Base-by-base conservation (phyloP, 2,113 vertebrate genomes). In the Chionomys nivalis region DNA sequence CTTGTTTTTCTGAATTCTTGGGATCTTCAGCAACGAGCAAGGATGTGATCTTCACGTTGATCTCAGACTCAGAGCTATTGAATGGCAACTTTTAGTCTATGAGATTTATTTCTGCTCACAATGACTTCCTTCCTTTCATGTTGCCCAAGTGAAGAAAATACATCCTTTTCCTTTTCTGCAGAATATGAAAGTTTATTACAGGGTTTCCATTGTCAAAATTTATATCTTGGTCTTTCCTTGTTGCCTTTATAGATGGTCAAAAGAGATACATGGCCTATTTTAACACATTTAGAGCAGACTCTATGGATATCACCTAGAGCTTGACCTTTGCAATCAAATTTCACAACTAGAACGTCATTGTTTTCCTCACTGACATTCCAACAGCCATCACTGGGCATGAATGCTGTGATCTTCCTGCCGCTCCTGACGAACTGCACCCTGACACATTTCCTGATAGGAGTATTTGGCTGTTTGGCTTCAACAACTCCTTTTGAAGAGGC, bases 401-500 rank as follows among this genome's bases (percentile, higher is more conserved):
- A 72, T 21, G 17, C 68, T 72, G 3, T n/a, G 36, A 9, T 72
- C 36, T n/a, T 72, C 16, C n/a, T 21, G 17, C 68, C 3, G 1
- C 8, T 19, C 68, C 17, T 72, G 33, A 72, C 3, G 7, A n/a
- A 36, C 16, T n/a, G 7, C 3, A 19, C 36, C 19, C 7, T 72
- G 36, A 39, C 36, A 72, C 36, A 39, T 21, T 72, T 72, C 19
- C 36, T 72, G 36, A 72, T 23, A 21, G 17, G 7, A 72, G 7
- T 9, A 72, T 72, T 39, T 39, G 36, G 8, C 36, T 72, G 36
- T 72, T 21, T 39, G 70, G 36, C 17, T 72, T 21, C 39, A 26
- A 12, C 23, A 39, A 75, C 6, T 75, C 39, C 24, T 11, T 75
- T 9, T 9, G 99, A 99, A 47, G 99, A 99, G 39, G 99, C 99